phyloP scores from a whole-genome alignment of 2,113 vertebrate genomes.

The Danio rerio region GRCz12tu NC_133198.1:31520501-31521000 shows the following conservation, averaged over 20 bases:
- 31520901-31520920: neutral
- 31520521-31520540: constrained; percentile 56
- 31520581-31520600: constrained; percentile 25
- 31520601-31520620: constrained; percentile 28
- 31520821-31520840: neutral
- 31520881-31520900: neutral
- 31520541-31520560: constrained; percentile 34
- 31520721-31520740: neutral
- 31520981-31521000: too few species aligned
- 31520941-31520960: too few species aligned
- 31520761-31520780: neutral
- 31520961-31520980: too few species aligned
- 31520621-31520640: constrained; percentile 54
- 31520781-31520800: neutral
- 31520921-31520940: too few species aligned
- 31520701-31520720: constrained; percentile 24
- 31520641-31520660: constrained; percentile 29
- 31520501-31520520: constrained; percentile 42
- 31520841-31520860: neutral
- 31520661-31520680: constrained; percentile 1
- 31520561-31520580: constrained; percentile 47
- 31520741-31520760: neutral
- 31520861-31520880: neutral
- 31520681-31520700: constrained; percentile 11
- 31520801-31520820: neutral